Evolutionary conservation across 1,140 invertebrate species (phyloP).

Genomic region (Hycleus cichorii): DNA sequence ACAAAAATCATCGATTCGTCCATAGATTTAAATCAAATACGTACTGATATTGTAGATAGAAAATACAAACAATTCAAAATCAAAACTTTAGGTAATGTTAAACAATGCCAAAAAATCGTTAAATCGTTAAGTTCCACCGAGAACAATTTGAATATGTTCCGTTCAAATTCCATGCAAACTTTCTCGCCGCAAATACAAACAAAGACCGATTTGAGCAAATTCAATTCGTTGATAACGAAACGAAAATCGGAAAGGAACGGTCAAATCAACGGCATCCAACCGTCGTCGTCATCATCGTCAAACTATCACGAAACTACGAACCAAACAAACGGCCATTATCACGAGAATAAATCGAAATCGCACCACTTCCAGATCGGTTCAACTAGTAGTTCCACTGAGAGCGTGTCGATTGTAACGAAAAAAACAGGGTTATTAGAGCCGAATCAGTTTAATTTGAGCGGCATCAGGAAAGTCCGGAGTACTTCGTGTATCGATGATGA

Average conservation of each 20-base stretch:
- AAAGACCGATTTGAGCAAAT: constrained; percentile 16
- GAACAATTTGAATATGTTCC: constrained; percentile 15
- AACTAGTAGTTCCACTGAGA: constrained; percentile 27
- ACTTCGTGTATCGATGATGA: constrained; percentile 51
- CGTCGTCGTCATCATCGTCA: not conserved
- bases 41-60: constrained; percentile 13
- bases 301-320: not conserved
- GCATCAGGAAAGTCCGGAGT: constrained; percentile 52
- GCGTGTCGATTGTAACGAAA: constrained; percentile 9
- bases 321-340: not conserved
- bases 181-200: constrained; percentile 23
- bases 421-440: constrained; percentile 16
- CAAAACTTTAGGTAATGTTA: constrained; percentile 13
- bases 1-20: constrained; percentile 1
- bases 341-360: not conserved
- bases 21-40: constrained; percentile 13
- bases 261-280: not conserved
- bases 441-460: constrained; percentile 5
- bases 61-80: constrained; percentile 22
- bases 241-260: not conserved
- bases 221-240: constrained; percentile 19
- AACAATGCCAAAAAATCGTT: constrained; percentile 16
- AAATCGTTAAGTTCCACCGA: constrained; percentile 23
- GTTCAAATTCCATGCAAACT: constrained; percentile 28
- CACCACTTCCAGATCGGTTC: constrained; percentile 25